These are phyloP conservation scores for Lottia gigantea DNA, from an alignment of 2,888 invertebrate genomes.

Conservation along the genomic window DNA sequence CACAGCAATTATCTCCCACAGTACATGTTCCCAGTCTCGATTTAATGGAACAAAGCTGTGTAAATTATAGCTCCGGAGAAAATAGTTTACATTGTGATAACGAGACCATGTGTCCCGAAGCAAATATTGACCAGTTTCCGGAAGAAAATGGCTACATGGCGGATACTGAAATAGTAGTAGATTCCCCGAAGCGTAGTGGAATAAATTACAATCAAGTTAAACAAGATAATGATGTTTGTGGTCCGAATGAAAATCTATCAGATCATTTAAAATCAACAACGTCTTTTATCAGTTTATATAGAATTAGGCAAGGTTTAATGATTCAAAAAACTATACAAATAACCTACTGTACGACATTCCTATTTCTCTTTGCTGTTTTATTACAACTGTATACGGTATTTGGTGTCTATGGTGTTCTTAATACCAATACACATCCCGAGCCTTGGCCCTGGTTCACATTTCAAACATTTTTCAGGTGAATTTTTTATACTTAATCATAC, in stretches of 20 bases:
- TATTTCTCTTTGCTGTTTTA: slow-evolving; percentile 72
- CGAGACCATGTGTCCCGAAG: slow-evolving; percentile 12
- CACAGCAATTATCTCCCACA: slow-evolving; percentile 10
- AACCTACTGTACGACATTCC: slow-evolving; percentile 71
- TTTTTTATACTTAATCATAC: background rate
- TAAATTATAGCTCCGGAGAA: slow-evolving; percentile 12
- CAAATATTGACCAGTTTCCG: background rate
- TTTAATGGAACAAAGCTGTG: slow-evolving; percentile 1
- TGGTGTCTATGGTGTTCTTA: slow-evolving; percentile 71
- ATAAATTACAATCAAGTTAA: background rate
- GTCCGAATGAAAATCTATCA: slow-evolving; percentile 16
- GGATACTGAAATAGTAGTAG: slow-evolving; percentile 40
- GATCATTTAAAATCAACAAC: slow-evolving; percentile 29
- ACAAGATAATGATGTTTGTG: slow-evolving; percentile 18
- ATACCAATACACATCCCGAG: slow-evolving; percentile 57
- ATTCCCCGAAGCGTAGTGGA: slow-evolving; percentile 13
- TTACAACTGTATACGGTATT: slow-evolving; percentile 71
- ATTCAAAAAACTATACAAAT: slow-evolving; percentile 71
- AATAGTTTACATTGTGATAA: slow-evolving; percentile 14
- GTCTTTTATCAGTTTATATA: slow-evolving; percentile 39
- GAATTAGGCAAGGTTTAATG: slow-evolving; percentile 63
- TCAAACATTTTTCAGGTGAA: slow-evolving; percentile 68
- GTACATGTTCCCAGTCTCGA: slow-evolving; percentile 7
- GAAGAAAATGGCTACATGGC: slow-evolving; percentile 48
- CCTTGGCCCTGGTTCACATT: slow-evolving; percentile 74